Conservation (phyloP, 1,140 invertebrate genomes). For the Lucilia sericata region DNA sequence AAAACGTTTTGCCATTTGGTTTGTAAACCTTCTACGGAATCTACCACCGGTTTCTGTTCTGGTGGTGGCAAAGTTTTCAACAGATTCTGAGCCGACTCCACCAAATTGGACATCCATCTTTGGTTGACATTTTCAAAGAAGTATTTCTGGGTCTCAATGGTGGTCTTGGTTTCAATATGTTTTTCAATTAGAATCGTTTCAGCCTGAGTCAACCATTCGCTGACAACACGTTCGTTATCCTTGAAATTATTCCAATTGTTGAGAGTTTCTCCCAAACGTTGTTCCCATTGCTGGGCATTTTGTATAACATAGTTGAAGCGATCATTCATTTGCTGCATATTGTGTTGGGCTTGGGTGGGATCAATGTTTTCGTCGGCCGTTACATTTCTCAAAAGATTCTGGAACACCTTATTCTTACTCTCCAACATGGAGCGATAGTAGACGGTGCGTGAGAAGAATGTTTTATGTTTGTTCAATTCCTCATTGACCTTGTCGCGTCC, state of each 20-base stretch:
- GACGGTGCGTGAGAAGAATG: conserved; percentile 87
- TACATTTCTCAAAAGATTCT: conserved; percentile 84
- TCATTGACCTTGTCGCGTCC: conserved; percentile 80
- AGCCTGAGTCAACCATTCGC: conserved; percentile 87
- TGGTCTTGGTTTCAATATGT: conserved; percentile 83
- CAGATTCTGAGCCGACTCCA: conserved; percentile 83
- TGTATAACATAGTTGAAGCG: conserved; percentile 81
- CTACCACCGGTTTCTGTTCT: conserved; percentile 77
- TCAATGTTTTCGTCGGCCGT: conserved; percentile 80
- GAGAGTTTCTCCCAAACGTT: conserved; percentile 81
- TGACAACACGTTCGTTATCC: conserved; percentile 81
- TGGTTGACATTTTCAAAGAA: conserved; percentile 90
- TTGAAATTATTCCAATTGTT: conserved; percentile 89
- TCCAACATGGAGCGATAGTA: conserved; percentile 95
- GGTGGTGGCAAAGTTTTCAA: conserved; percentile 75
- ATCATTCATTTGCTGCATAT: conserved; percentile 85
- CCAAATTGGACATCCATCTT: conserved; percentile 83
- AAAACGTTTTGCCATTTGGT: conserved; percentile 84
- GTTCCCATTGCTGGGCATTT: conserved; percentile 81
- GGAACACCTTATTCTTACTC: conserved; percentile 94
- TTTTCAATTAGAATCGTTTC: conserved; percentile 85
- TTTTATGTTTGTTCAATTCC: conserved; percentile 85
- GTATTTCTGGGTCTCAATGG: conserved; percentile 82
- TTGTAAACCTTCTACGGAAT: conserved; percentile 79
- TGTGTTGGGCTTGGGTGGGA: conserved; percentile 76